A percentile compares a stretch with the other conserved stretches of the same genome.
Conservation (phyloP, 2,888 invertebrate genomes). For the Xiphydria camelus region DNA sequence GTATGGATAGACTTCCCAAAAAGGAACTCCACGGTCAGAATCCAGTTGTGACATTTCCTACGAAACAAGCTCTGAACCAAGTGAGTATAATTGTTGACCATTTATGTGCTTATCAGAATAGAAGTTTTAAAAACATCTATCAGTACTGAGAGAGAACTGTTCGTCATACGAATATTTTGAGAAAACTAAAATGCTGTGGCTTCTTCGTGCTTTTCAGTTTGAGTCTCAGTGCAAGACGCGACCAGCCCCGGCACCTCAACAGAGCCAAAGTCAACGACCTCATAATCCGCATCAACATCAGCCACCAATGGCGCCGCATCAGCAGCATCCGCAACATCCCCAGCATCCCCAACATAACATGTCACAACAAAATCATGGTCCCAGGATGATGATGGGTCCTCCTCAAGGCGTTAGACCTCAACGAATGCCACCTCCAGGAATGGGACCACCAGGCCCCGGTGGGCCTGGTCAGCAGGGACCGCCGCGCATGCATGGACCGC, state of each 20-base stretch:
- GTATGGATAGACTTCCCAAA: slow-evolving; percentile 93
- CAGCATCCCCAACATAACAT: slow-evolving; percentile 60
- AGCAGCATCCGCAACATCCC: slow-evolving; percentile 61
- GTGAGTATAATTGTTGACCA: slow-evolving; percentile 48
- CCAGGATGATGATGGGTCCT: slow-evolving; percentile 65
- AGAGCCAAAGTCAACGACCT: slow-evolving; percentile 62
- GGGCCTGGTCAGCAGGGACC: slow-evolving; percentile 60
- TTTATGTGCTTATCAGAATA: too few species aligned
- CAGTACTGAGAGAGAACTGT: too few species aligned
- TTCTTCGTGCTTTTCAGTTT: slow-evolving; percentile 76
- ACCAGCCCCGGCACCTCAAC: slow-evolving; percentile 76
- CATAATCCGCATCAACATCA: slow-evolving; percentile 63
- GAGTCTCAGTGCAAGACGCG: slow-evolving; percentile 91
- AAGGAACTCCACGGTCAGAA: slow-evolving; percentile 95
- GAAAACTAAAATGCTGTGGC: too few species aligned
- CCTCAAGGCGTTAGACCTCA: slow-evolving; percentile 56
- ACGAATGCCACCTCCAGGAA: slow-evolving; percentile 56
- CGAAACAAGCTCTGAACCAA: slow-evolving; percentile 80
- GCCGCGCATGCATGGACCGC: slow-evolving; percentile 61
- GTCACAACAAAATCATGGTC: slow-evolving; percentile 61
- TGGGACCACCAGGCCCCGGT: slow-evolving; percentile 63
- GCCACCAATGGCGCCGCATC: slow-evolving; percentile 57
- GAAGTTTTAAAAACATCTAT: too few species aligned
- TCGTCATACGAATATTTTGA: too few species aligned
- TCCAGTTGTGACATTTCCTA: slow-evolving; percentile 93